Conservation (phyloP, 1,140 invertebrate species). For the Pinna nobilis region DNA sequence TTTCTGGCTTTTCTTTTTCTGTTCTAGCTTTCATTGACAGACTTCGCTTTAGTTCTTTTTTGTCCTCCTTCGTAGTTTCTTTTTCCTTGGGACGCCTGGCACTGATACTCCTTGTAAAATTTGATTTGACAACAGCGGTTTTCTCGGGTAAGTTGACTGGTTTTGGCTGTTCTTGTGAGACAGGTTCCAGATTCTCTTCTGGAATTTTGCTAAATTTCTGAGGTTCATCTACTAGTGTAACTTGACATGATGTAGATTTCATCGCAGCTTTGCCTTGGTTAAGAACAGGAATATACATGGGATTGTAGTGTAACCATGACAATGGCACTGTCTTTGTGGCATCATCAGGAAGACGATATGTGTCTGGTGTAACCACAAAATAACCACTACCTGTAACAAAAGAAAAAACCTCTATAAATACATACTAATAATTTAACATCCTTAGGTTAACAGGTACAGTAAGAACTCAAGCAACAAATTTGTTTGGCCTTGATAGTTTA, state of each 20-base stretch:
- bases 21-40: conserved; percentile 52
- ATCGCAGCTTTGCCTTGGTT: conserved; percentile 3
- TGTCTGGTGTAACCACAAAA: conserved; percentile 71
- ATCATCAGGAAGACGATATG: conserved; percentile 57
- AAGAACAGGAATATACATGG: conserved; percentile 67
- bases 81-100: conserved; percentile 44
- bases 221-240: conserved; percentile 36
- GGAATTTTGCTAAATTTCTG: neutral
- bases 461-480: too few relatives aligned
- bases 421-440: too few relatives aligned
- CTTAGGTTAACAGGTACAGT: too few relatives aligned
- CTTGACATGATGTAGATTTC: conserved; percentile 69
- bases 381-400: conserved; percentile 70
- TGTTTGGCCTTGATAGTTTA: too few relatives aligned
- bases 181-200: too few relatives aligned
- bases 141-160: neutral
- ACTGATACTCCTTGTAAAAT: conserved; percentile 53
- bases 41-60: conserved; percentile 51
- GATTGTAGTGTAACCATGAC: conserved; percentile 66
- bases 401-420: conserved; percentile 15
- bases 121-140: conserved; percentile 14
- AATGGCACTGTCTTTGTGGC: conserved; percentile 35
- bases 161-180: neutral
- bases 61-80: conserved; percentile 37
- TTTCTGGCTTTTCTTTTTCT: conserved; percentile 55